These are phyloP conservation scores for Aix galericulata DNA, from an alignment of 2,113 vertebrate species.

Conservation along the genomic window DNA sequence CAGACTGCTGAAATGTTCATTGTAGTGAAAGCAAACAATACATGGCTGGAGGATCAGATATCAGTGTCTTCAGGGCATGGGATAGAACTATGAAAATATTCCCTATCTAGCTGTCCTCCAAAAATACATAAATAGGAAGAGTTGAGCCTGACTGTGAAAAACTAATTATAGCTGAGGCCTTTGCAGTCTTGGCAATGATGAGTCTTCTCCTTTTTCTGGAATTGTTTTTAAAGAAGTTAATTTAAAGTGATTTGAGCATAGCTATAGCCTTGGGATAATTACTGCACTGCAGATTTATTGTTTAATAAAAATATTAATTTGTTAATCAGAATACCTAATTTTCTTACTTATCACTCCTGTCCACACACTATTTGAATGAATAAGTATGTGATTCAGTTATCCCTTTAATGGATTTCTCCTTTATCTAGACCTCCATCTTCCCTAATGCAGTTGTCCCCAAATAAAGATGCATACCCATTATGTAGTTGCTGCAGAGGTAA, in stretches of 20 bases:
- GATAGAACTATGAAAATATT: not conserved
- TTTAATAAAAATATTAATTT: slow-evolving; percentile 62
- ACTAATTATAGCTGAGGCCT: not conserved
- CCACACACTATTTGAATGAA: slow-evolving; percentile 25
- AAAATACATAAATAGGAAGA: not conserved
- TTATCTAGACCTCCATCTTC: not conserved
- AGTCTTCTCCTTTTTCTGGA: not conserved
- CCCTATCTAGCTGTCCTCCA: not conserved
- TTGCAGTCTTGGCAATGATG: slow-evolving; percentile 6
- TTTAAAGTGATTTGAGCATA: slow-evolving; percentile 16
- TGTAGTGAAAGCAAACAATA: not conserved
- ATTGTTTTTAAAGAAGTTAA: slow-evolving; percentile 9
- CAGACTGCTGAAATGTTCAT: not conserved
- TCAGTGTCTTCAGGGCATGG: not conserved
- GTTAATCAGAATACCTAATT: slow-evolving; percentile 36
- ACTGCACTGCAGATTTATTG: slow-evolving; percentile 26
- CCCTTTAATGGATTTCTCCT: slow-evolving; percentile 8
- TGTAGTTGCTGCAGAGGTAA: not conserved
- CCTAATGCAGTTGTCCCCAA: not conserved
- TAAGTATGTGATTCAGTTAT: not conserved
- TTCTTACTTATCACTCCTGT: slow-evolving; percentile 19
- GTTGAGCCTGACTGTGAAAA: slow-evolving; percentile 17
- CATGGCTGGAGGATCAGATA: not conserved
- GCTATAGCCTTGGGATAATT: slow-evolving; percentile 37
- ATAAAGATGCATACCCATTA: not conserved